Base-by-base conservation (phyloP, 1,140 invertebrate species). In the Euura saliciscinereae region DNA sequence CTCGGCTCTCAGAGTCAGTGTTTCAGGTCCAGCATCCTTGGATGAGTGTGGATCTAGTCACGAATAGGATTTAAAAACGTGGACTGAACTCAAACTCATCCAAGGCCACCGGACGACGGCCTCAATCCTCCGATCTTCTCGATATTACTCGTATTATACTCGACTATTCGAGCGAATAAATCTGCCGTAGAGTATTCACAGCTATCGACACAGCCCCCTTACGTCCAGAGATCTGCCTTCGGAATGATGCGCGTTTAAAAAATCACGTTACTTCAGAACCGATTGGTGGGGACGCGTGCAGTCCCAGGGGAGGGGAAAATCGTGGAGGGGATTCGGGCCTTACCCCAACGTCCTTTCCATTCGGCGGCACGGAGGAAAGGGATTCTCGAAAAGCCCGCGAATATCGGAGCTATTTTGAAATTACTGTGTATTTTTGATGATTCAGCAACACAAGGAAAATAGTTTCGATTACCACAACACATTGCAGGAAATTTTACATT, bases 1-100 rank as follows among this genome's bases (percentile, higher is more conserved):
- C 43, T 44, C 43, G 66, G 3, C 13, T 64, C 59, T 67, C 51
- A n/a, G 59, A 46, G 65, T 45, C 69, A 43, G 66, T 73, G 43
- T 75, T 71, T 45, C 69, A 64, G 68, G 74, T 71, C 81, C 78
- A 78, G 78, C 78, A 77, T 83, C 83, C 80, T 76, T 86, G 84
- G 84, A 86, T 86, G 84, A 86, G 84, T 86, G 82, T 85, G 84
- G 83, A 85, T 85, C 84, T 85, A 85, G 84, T 85, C 84, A 85
- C 84, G 84, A 79, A 76, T 83, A 83, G 69, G 74, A 77, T 75
- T 74, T 70, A 70, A 75, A 77, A 82, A 85, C 84, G 85, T 85
- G 84, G 79, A 85, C 84, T 80, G 82, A 84, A 86, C 80, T 82
- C 84, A 84, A 85, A 86, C 80, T 79, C 84, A 86, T 83, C 84